Percentiles rank a stretch among this genome's conserved stretches.
phyloP scores from a whole-genome alignment of 1,140 invertebrate genomes.

The Octopus bimaculoides region DNA sequence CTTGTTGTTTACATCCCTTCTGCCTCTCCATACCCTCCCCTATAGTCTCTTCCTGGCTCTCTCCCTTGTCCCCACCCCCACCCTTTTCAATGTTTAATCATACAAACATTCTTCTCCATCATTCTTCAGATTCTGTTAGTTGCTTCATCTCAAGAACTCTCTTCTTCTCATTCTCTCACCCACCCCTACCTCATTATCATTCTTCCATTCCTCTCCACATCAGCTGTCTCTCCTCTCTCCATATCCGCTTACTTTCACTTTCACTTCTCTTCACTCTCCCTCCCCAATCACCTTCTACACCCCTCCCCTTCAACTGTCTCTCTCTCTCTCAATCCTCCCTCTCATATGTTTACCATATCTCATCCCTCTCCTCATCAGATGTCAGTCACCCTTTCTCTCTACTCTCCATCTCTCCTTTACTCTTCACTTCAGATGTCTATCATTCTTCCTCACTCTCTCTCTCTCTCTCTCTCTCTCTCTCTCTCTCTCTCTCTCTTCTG shows the following conservation, averaged over 20 bases:
- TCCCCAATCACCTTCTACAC: not conserved
- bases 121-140: not conserved
- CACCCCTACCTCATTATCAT: not conserved
- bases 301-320: not conserved
- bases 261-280: not conserved
- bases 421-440: not conserved
- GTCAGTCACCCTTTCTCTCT: not conserved
- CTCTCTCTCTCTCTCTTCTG: not conserved
- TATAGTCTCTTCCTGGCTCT: not conserved
- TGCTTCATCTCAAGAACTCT: not conserved
- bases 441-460: not conserved
- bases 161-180: not conserved
- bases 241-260: not conserved
- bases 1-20: not conserved
- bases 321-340: not conserved
- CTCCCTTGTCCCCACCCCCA: not conserved
- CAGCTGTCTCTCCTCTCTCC: not conserved
- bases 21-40: not conserved
- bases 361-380: not conserved
- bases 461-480: not conserved
- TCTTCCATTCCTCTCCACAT: not conserved
- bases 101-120: not conserved
- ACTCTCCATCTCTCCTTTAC: not conserved
- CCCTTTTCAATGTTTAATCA: not conserved
- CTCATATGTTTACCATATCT: not conserved